Evolutionary conservation across 2,113 vertebrate species (phyloP).

Genomic region (Apodemus speciosus): DNA sequence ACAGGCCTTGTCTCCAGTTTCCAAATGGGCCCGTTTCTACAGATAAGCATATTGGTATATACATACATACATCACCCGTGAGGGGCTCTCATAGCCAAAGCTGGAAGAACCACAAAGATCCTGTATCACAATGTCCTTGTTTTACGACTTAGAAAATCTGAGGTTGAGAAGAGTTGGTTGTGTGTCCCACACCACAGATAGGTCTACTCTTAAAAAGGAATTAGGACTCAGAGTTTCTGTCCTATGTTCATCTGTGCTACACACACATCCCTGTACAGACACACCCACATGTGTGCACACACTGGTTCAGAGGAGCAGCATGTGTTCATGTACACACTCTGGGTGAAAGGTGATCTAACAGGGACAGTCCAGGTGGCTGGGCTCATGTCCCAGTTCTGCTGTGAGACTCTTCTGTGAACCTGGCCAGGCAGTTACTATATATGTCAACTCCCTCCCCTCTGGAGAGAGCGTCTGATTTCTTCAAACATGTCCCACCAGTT

Average conservation of each 20-base stretch:
- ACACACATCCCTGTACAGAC: background rate
- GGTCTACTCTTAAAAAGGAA: background rate
- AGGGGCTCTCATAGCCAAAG: background rate
- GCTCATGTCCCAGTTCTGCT: background rate
- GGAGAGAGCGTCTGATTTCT: background rate
- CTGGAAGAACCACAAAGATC: background rate
- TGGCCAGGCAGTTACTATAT: background rate
- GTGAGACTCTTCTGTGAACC: background rate
- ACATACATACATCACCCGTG: conserved; percentile 64
- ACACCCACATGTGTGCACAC: background rate
- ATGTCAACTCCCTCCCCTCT: background rate
- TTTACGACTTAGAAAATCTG: background rate
- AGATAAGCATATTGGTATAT: conserved; percentile 64
- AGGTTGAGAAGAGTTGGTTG: background rate
- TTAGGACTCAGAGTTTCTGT: background rate
- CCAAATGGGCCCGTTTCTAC: conserved; percentile 56
- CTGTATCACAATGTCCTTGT: background rate
- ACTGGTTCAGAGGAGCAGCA: background rate
- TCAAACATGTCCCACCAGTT: conserved; percentile 14
- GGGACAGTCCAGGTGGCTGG: background rate
- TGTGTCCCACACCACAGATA: background rate
- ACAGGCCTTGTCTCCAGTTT: conserved; percentile 23
- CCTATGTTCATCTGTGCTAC: background rate
- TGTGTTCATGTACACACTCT: background rate
- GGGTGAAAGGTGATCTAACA: background rate